Percentiles rank a stretch among this genome's conserved stretches.
These are phyloP conservation scores for Chloebia gouldiae DNA, from an alignment of 2,113 vertebrate species.

Conservation along the genomic window DNA sequence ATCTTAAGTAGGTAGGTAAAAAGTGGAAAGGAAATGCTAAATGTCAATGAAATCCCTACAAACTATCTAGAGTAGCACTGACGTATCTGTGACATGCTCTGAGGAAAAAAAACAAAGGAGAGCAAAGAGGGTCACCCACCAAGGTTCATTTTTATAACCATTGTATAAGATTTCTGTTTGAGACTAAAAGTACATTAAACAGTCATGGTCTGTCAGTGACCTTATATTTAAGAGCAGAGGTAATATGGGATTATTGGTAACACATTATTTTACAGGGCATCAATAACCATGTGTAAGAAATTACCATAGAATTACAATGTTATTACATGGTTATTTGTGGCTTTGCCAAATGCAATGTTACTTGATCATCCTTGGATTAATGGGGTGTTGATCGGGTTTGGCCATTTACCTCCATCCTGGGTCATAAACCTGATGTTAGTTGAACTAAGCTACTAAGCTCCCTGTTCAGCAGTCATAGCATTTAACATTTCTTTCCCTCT, in stretches of 20 bases:
- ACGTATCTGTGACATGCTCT: background rate
- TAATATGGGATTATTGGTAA: conserved; percentile 62
- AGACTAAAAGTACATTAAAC: conserved; percentile 44
- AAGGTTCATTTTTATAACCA: conserved; percentile 8
- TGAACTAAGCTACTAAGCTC: conserved; percentile 24
- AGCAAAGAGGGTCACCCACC: background rate
- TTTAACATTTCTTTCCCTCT: conserved; percentile 5
- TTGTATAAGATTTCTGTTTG: conserved; percentile 45
- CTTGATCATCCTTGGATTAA: conserved; percentile 66
- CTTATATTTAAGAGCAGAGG: conserved; percentile 66
- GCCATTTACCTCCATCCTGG: conserved; percentile 45
- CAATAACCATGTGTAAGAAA: conserved; percentile 66
- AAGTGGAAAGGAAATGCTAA: background rate
- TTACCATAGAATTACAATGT: conserved; percentile 63
- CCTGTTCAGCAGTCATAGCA: background rate
- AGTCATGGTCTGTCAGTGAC: conserved; percentile 58
- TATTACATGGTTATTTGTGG: conserved; percentile 62
- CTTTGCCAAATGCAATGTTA: conserved; percentile 63
- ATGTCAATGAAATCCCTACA: background rate
- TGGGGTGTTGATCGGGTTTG: conserved; percentile 61
- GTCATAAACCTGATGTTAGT: conserved; percentile 41
- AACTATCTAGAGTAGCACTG: background rate
- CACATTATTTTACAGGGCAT: conserved; percentile 57
- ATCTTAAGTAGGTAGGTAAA: background rate
- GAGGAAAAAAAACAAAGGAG: background rate